Evolutionary conservation across 2,888 invertebrate genomes (phyloP).

Genomic region (Eudasyphora cyanicolor): DNA sequence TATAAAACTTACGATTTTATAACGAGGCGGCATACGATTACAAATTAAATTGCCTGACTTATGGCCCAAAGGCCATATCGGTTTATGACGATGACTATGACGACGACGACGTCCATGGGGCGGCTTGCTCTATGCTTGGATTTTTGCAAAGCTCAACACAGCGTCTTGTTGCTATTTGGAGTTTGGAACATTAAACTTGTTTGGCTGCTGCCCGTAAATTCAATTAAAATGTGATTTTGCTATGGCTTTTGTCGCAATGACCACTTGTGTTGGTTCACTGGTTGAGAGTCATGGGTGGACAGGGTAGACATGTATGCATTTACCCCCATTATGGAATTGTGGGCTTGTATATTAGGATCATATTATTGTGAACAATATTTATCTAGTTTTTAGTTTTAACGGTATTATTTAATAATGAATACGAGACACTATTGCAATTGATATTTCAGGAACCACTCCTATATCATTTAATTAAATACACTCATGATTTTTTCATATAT

Average conservation of each 20-base stretch:
- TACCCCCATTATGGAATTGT: neutral
- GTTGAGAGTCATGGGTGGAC: constrained; percentile 56
- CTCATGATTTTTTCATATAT: too few species aligned
- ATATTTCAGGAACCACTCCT: neutral
- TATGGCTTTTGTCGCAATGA: constrained; percentile 22
- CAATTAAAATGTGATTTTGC: constrained; percentile 61
- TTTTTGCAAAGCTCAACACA: neutral
- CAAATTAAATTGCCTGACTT: constrained; percentile 68
- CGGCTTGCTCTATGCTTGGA: neutral
- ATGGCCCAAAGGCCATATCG: constrained; percentile 63
- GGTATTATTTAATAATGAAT: constrained; percentile 2
- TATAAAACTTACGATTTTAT: constrained; percentile 66
- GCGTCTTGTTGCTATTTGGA: neutral
- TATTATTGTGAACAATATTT: constrained; percentile 14
- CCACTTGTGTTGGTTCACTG: neutral
- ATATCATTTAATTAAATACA: too few species aligned
- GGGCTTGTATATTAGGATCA: neutral
- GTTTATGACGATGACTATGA: constrained; percentile 56
- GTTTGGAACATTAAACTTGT: constrained; percentile 45
- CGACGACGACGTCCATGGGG: neutral
- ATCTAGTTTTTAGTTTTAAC: neutral
- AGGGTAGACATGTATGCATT: constrained; percentile 44
- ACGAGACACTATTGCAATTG: neutral
- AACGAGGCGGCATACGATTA: constrained; percentile 66
- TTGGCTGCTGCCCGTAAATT: constrained; percentile 65